phyloP scores from a whole-genome alignment of 2,888 invertebrate species.

The Eledone cirrhosa region DNA sequence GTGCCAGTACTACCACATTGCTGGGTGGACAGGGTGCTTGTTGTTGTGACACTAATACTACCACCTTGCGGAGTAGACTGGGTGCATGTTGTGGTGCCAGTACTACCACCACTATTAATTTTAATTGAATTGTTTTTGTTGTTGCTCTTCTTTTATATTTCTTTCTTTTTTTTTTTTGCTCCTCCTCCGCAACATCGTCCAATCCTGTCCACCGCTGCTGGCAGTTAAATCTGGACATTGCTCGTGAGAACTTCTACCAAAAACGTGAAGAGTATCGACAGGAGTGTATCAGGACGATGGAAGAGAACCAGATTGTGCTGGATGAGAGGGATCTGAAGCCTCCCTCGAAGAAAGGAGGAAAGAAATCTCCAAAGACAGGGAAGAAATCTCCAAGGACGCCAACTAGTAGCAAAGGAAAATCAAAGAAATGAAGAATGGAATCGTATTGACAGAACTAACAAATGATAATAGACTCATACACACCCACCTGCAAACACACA shows the following conservation, averaged over 20 bases:
- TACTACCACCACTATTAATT: too few species aligned
- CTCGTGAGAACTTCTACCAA: background rate
- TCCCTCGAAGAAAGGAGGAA: too few species aligned
- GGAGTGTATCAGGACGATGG: background rate
- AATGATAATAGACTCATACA: background rate
- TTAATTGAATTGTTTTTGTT: too few species aligned
- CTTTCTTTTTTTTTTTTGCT: background rate
- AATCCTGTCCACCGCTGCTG: background rate
- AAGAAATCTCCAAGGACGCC: background rate
- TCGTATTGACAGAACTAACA: background rate
- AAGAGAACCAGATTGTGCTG: background rate
- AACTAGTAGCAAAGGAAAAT: background rate
- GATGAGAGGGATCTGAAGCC: too few species aligned
- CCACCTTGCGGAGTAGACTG: too few species aligned
- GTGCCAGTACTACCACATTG: too few species aligned
- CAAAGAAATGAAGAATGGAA: background rate
- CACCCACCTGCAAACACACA: background rate
- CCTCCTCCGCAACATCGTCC: background rate
- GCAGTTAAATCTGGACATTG: background rate
- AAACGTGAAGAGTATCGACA: background rate
- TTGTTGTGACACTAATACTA: too few species aligned
- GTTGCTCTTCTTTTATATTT: too few species aligned
- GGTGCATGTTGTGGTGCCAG: too few species aligned
- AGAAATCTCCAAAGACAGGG: background rate
- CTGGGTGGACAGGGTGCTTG: too few species aligned